Evolutionary conservation across 2,888 invertebrate genomes (phyloP).

Genomic region (Timandra comae): DNA sequence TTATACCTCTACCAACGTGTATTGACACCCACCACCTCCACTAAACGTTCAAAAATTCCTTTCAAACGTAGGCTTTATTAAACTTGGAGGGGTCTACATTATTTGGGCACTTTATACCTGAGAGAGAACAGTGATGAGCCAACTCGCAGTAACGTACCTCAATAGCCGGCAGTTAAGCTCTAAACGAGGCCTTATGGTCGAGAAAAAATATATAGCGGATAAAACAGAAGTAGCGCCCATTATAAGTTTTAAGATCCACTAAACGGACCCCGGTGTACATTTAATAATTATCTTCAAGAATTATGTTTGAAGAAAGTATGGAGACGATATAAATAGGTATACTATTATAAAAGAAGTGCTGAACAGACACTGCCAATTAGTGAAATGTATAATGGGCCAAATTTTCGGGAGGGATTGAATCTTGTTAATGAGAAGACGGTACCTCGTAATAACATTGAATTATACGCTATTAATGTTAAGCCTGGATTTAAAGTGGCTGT

Average conservation of each 20-base stretch:
- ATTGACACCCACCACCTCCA: constrained; percentile 31
- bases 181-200: constrained; percentile 45
- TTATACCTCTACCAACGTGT: constrained; percentile 39
- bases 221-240: constrained; percentile 31
- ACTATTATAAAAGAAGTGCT: constrained; percentile 18
- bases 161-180: constrained; percentile 58
- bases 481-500: constrained; percentile 25
- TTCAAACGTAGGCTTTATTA: constrained; percentile 19
- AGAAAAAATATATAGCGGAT: constrained; percentile 42
- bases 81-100: constrained; percentile 30
- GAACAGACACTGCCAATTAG: constrained; percentile 54
- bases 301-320: constrained; percentile 2
- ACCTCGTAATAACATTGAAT: constrained; percentile 35
- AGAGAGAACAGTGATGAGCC: constrained; percentile 56
- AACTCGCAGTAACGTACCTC: constrained; percentile 55
- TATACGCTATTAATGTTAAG: constrained; percentile 37
- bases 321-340: background rate
- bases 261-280: constrained; percentile 16
- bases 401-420: constrained; percentile 43
- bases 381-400: constrained; percentile 38
- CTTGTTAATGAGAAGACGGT: constrained; percentile 39
- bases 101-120: constrained; percentile 49
- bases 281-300: constrained; percentile 22
- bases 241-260: too few relatives aligned
- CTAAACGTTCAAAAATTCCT: constrained; percentile 22